These are phyloP conservation scores for Pycnomerus fuliginosus DNA, from an alignment of 2,888 invertebrate species.

Conservation along the genomic window DNA sequence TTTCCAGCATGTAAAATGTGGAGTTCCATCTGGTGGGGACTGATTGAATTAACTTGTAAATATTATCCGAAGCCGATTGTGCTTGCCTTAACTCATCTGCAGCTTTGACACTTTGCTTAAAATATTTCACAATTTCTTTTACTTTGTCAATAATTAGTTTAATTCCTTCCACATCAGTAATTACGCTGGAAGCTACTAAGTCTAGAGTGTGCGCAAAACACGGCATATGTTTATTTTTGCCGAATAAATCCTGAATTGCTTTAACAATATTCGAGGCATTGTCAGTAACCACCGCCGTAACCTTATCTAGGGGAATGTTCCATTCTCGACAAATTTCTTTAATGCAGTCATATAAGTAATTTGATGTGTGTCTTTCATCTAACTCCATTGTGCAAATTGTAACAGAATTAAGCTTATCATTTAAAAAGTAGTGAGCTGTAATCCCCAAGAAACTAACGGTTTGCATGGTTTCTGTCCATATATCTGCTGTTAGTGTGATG, in stretches of 20 bases:
- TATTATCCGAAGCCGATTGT: constrained; percentile 25
- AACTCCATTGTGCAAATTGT: constrained; percentile 1
- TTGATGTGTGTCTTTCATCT: constrained; percentile 5
- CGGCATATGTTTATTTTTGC: constrained; percentile 24
- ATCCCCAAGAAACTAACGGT: constrained; percentile 13
- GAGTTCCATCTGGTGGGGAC: constrained; percentile 38
- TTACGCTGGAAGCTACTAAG: constrained; percentile 9
- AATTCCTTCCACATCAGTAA: constrained; percentile 1
- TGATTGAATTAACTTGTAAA: constrained; percentile 31
- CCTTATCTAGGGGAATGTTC: constrained; percentile 23
- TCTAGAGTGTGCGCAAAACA: constrained; percentile 27
- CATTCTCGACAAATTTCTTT: constrained; percentile 16
- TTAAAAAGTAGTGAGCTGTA: constrained; percentile 11
- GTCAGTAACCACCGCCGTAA: constrained; percentile 26
- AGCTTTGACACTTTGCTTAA: constrained; percentile 32
- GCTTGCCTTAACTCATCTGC: constrained; percentile 31
- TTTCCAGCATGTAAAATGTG: constrained; percentile 31
- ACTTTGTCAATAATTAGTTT: constrained; percentile 15
- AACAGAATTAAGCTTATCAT: constrained; percentile 1
- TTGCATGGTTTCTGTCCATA: constrained; percentile 19
- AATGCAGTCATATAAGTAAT: constrained; percentile 1
- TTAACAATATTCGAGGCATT: constrained; percentile 29
- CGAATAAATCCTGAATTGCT: constrained; percentile 21
- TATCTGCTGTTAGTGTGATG: constrained; percentile 13
- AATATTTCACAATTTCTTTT: constrained; percentile 31